phyloP scores from a whole-genome alignment of 2,797 vertebrate species.

The Amazona ochrocephala region DNA sequence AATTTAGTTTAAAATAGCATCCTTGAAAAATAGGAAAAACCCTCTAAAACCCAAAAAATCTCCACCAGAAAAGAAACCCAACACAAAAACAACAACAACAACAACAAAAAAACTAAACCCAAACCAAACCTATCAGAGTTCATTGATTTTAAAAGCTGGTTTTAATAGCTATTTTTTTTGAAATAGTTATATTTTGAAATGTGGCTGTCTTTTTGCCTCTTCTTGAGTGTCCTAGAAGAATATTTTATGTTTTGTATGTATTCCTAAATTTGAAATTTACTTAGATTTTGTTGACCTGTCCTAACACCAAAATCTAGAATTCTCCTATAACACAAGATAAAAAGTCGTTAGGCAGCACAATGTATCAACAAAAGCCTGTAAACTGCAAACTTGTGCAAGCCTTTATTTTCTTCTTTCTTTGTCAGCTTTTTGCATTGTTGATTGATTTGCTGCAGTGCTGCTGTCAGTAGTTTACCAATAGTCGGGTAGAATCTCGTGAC shows the following conservation, averaged over 20 bases:
- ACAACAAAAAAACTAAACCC: not conserved
- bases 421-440: conserved; percentile 84
- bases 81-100: not conserved
- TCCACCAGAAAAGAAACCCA: not conserved
- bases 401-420: conserved; percentile 72
- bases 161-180: not conserved
- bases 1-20: conserved; percentile 60
- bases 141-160: not conserved
- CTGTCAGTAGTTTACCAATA: conserved; percentile 81
- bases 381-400: conserved; percentile 74
- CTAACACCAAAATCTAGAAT: conserved; percentile 52
- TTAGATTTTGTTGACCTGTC: conserved; percentile 18
- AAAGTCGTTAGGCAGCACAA: conserved; percentile 74
- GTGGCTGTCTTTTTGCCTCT: not conserved
- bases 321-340: conserved; percentile 55
- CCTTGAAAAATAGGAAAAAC: conserved; percentile 20
- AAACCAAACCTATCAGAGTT: not conserved
- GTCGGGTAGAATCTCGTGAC: conserved; percentile 79
- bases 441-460: conserved; percentile 78
- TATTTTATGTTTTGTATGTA: not conserved
- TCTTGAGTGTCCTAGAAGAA: not conserved
- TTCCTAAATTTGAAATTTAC: conserved; percentile 5
- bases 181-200: not conserved
- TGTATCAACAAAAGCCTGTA: conserved; percentile 74
- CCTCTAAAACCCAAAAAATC: not conserved